Evolutionary conservation across 2,888 invertebrate genomes (phyloP), one percentile per base, ranked within the genome.

Genomic region (Drosophila aldrichi): DNA sequence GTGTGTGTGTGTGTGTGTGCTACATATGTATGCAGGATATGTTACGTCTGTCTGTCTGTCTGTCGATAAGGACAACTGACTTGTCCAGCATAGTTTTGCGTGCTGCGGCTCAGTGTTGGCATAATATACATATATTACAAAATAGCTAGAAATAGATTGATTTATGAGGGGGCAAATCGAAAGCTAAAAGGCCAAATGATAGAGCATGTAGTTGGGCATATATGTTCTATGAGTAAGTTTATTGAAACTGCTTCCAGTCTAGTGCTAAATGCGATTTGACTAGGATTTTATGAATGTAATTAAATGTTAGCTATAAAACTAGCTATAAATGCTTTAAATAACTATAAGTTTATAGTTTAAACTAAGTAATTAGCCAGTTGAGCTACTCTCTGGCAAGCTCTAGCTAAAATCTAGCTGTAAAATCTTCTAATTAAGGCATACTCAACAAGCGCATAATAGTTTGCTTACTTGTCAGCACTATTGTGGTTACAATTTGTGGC

Each of bases 401-500:
- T 16, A 36, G 14, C 8, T 36, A 9, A 36, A 22, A 36, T 51
- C 16, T 51, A 51, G 51, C 51, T 34, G 1, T 2, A 51, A 51
- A 51, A 16, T 22, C 5, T 14, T 0, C 16, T 25, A 49, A 32
- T 36, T 22, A 52, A 25, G 36, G 1, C n/a, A 7, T 38, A 4
- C 6, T 3, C 5, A 10, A 6, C 1, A 3, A 25, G 36, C 3
- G 25, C 10, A 20, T 10, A 32, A 29, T 20, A 43, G 36, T 9
- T 7, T 41, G 36, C 36, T 29, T 25, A 29, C 6, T 6, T 32
- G 48, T 7, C 58, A 58, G 18, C 38, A 16, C 48, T 40, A 29
- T 69, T 84, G 88, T 70, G 88, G 88, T 74, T 79, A 58, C 71
- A 49, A 70, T 82, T 73, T 80, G 82, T 70, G 82, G 80, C 70